These are phyloP conservation scores for Salvelinus namaycush DNA, from an alignment of 2,113 vertebrate species.

Conservation along the genomic window DNA sequence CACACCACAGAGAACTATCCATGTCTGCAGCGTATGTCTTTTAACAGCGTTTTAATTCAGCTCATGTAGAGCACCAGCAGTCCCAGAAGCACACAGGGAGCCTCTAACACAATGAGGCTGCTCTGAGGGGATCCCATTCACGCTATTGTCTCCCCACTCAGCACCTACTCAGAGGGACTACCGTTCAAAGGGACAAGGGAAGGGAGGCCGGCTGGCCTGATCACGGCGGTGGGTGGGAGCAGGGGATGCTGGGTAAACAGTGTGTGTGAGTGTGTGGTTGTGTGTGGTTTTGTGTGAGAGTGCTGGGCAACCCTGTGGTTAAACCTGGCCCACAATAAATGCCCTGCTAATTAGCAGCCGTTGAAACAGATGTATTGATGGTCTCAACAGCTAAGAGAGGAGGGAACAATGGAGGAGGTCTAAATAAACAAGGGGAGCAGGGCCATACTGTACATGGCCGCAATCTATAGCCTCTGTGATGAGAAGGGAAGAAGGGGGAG, in stretches of 20 bases:
- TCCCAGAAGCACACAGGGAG: not conserved
- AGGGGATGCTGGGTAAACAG: constrained; percentile 79
- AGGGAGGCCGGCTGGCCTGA: constrained; percentile 61
- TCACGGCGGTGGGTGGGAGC: constrained; percentile 62
- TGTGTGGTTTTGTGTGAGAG: not conserved
- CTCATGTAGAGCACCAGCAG: not conserved
- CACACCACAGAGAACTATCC: no score
- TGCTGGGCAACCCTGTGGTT: not conserved
- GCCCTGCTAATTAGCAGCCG: constrained; percentile 89
- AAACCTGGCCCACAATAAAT: constrained; percentile 1
- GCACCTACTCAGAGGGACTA: constrained; percentile 75
- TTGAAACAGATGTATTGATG: constrained; percentile 94
- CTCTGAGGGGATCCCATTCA: constrained; percentile 36
- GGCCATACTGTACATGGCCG: constrained; percentile 81
- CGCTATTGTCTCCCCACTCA: constrained; percentile 76
- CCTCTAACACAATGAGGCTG: constrained; percentile 7
- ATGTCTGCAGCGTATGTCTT: no score
- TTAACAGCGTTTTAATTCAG: constrained; percentile 14
- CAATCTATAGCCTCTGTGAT: constrained; percentile 76
- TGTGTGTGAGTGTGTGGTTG: constrained; percentile 41
- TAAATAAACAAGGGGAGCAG: constrained; percentile 83
- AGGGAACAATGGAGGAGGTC: constrained; percentile 83
- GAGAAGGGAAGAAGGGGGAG: constrained; percentile 10
- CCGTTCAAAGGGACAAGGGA: constrained; percentile 50
- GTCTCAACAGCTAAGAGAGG: constrained; percentile 85